Percentiles rank a stretch among this genome's conserved stretches.
These are phyloP conservation scores for Adrianichthys oophorus DNA, from an alignment of 2,797 vertebrate species.

Conservation along the genomic window DNA sequence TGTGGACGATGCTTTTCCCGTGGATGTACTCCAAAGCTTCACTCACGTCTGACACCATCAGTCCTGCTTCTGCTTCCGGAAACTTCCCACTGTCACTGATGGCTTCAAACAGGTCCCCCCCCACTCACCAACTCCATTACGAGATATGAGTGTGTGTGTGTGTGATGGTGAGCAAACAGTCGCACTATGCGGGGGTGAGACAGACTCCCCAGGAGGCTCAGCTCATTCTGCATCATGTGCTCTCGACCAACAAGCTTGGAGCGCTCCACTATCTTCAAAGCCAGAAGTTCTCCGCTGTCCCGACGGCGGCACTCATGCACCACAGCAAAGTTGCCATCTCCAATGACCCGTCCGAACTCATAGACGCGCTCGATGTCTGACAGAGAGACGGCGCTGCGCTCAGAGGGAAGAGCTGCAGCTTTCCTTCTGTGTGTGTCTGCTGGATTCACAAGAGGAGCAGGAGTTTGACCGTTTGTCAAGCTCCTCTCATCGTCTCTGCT, in stretches of 20 bases:
- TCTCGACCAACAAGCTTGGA: conserved; percentile 90
- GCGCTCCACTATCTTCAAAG: conserved; percentile 93
- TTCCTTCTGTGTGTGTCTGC: conserved; percentile 11
- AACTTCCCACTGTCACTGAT: conserved; percentile 90
- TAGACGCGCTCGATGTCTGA: conserved; percentile 85
- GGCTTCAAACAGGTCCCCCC: conserved; percentile 95
- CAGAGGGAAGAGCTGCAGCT: conserved; percentile 44
- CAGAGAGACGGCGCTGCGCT: conserved; percentile 66
- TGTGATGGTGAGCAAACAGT: conserved; percentile 89
- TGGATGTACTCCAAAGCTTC: conserved; percentile 92
- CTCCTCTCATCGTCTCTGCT: conserved; percentile 33
- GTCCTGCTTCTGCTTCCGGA: conserved; percentile 82
- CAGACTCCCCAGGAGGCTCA: conserved; percentile 87
- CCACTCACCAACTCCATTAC: conserved; percentile 92
- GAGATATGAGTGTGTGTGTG: conserved; percentile 85
- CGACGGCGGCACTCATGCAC: conserved; percentile 87
- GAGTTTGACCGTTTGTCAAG: conserved; percentile 20
- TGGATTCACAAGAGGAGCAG: conserved; percentile 24
- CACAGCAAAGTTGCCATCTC: conserved; percentile 94
- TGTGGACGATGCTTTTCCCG: conserved; percentile 89
- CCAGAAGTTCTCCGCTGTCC: conserved; percentile 75
- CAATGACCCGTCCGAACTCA: conserved; percentile 86
- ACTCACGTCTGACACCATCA: conserved; percentile 90
- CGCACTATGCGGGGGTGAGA: conserved; percentile 90
- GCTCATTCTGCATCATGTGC: conserved; percentile 96